Conservation (phyloP, 2,797 vertebrate genomes). For the Pangasius krempfi region DNA sequence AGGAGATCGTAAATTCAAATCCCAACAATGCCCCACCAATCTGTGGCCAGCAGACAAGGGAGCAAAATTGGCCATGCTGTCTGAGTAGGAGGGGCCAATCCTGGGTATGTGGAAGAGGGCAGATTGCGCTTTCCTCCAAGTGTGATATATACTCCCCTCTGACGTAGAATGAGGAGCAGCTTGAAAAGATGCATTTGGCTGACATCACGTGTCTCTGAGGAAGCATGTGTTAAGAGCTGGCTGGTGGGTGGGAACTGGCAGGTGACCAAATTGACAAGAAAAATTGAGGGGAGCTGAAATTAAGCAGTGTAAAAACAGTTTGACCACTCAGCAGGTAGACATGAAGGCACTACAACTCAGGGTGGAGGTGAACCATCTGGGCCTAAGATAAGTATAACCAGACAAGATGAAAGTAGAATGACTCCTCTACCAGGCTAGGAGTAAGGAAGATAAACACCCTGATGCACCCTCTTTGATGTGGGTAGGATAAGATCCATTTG, state of each 20-base stretch:
- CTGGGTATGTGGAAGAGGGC: neutral
- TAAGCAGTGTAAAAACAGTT: neutral
- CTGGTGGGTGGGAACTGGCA: neutral
- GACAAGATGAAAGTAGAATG: neutral
- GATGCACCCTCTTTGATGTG: neutral
- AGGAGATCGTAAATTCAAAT: neutral
- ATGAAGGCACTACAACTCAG: neutral
- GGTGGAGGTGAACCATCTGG: neutral
- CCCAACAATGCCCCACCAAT: neutral
- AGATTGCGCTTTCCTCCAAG: neutral
- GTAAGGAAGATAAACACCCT: neutral
- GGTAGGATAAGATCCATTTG: neutral
- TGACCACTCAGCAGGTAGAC: neutral
- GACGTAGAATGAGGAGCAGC: neutral
- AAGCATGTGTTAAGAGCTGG: neutral
- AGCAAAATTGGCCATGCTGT: neutral
- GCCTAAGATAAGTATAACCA: neutral
- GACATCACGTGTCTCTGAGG: neutral
- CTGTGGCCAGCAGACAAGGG: neutral
- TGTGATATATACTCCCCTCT: no score
- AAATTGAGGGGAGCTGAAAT: neutral
- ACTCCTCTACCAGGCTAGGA: neutral
- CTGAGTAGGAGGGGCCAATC: neutral
- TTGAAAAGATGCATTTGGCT: neutral
- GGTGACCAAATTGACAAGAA: neutral